These are phyloP conservation scores for Eristalis pertinax DNA, from an alignment of 2,888 invertebrate genomes.

Conservation along the genomic window DNA sequence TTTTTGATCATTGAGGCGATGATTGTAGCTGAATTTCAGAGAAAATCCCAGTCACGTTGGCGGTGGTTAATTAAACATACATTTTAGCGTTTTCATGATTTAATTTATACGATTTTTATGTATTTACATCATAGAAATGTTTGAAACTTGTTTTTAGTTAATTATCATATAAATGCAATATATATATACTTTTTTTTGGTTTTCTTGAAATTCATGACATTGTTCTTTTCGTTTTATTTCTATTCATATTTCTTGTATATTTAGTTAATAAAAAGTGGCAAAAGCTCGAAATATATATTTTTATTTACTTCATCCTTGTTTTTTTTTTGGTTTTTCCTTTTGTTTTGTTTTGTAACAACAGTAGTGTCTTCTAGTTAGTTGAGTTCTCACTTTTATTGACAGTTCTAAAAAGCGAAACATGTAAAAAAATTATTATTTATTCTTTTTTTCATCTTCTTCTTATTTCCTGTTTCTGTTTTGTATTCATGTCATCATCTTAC, in stretches of 20 bases:
- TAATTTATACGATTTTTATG: conserved; percentile 24
- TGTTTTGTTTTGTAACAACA: conserved; percentile 34
- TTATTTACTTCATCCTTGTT: conserved; percentile 46
- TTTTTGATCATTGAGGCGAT: too few relatives aligned
- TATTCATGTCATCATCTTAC: conserved; percentile 41
- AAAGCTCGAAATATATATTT: conserved; percentile 73
- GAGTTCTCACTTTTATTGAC: conserved; percentile 59
- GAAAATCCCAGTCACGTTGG: too few relatives aligned
- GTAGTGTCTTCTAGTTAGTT: conserved; percentile 57
- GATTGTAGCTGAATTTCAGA: neutral
- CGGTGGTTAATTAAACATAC: neutral
- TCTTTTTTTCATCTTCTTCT: neutral
- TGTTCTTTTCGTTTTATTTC: conserved; percentile 34
- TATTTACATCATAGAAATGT: conserved; percentile 56
- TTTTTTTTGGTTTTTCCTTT: too few relatives aligned
- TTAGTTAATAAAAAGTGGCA: conserved; percentile 73
- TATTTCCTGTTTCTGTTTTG: conserved; percentile 28
- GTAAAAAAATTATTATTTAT: conserved; percentile 54
- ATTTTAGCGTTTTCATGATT: neutral
- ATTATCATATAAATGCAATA: conserved; percentile 57
- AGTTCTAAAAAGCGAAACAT: conserved; percentile 55
- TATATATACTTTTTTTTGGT: conserved; percentile 4
- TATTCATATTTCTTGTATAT: conserved; percentile 55
- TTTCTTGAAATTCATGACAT: conserved; percentile 54
- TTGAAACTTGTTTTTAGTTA: conserved; percentile 38